Evolutionary conservation across 92 coral and sea anemone species (phyloP).

Genomic region (Diadumene lineata): DNA sequence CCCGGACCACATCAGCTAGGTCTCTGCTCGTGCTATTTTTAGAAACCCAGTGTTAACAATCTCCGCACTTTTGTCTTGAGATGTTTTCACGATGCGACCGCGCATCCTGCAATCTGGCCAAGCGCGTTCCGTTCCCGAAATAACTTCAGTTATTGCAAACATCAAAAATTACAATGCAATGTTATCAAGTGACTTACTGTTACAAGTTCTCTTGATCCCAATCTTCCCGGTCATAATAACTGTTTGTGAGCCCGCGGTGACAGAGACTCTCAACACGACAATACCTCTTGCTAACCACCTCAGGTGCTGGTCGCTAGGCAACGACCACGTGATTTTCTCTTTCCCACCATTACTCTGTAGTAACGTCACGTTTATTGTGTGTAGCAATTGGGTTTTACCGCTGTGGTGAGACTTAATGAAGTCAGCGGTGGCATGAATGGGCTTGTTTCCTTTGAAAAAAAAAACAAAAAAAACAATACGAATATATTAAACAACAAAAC

Average conservation of each 20-base stretch:
- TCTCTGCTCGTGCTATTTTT: no score
- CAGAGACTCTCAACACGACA: constrained; percentile 45
- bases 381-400: constrained; percentile 10
- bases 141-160: no score
- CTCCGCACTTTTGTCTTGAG: no score
- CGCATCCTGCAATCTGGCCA: no score
- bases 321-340: constrained; percentile 50
- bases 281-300: constrained; percentile 79
- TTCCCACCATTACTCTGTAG: constrained; percentile 39
- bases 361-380: constrained; percentile 20
- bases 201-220: constrained; percentile 64
- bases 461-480: neutral
- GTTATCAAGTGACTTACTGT: constrained; percentile 75
- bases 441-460: constrained; percentile 9
- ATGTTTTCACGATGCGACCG: no score
- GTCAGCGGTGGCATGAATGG: constrained; percentile 12
- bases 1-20: no score
- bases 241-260: constrained; percentile 51
- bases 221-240: constrained; percentile 67
- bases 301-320: constrained; percentile 63
- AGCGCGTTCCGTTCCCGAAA: no score
- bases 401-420: constrained; percentile 28
- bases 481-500: neutral
- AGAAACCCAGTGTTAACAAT: no score
- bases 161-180: no score